These are phyloP conservation scores for Papilio machaon DNA, from an alignment of 1,140 invertebrate genomes.

Conservation along the genomic window DNA sequence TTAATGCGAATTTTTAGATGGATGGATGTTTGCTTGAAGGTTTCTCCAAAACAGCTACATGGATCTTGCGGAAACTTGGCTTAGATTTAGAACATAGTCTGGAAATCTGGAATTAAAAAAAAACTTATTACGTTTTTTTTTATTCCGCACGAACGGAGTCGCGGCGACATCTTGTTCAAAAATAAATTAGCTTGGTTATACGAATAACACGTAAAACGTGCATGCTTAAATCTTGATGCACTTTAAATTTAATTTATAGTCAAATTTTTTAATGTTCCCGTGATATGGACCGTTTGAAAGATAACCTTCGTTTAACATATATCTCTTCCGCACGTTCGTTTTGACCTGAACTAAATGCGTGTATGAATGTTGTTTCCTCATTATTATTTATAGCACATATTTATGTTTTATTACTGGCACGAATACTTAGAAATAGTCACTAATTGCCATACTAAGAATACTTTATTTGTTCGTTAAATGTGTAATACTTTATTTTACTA, in stretches of 20 bases:
- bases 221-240: neutral
- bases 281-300: neutral
- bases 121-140: too few species aligned
- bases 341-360: conserved; percentile 4
- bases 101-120: too few species aligned
- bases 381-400: conserved; percentile 9
- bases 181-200: too few species aligned
- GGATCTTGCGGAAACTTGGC: too few species aligned
- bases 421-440: neutral
- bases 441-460: neutral
- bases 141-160: too few species aligned
- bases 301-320: conserved; percentile 8
- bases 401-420: conserved; percentile 14
- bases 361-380: neutral
- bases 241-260: neutral
- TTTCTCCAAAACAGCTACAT: too few species aligned
- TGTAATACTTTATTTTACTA: too few species aligned
- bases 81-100: too few species aligned
- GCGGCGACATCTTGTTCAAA: too few species aligned
- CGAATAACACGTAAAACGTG: neutral
- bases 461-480: too few species aligned
- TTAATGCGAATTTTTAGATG: too few species aligned
- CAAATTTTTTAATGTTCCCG: neutral
- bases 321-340: conserved; percentile 12
- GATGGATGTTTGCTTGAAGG: too few species aligned